phyloP scores from a whole-genome alignment of 2,113 vertebrate genomes.

The Pachyramphus minor region DNA sequence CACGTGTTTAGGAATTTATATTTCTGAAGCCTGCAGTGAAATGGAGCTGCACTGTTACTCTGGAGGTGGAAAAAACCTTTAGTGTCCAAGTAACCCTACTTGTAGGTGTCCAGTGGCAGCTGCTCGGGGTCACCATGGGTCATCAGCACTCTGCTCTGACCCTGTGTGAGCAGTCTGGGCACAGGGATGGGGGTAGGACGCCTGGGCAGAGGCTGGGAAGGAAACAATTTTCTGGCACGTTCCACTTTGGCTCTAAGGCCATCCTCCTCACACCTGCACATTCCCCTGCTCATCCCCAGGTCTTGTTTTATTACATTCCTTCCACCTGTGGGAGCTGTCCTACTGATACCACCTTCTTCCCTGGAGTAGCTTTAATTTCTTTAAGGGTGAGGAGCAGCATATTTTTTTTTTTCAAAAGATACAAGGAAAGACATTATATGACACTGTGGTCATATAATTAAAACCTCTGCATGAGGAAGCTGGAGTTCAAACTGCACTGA shows the following conservation, averaged over 20 bases:
- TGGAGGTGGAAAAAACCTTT: not conserved
- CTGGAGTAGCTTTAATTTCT: not conserved
- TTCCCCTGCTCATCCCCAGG: not conserved
- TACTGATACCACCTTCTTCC: not conserved
- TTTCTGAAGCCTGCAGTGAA: not conserved
- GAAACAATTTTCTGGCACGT: not conserved
- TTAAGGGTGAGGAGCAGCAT: not conserved
- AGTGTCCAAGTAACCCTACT: not conserved
- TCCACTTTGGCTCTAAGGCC: rapidly evolving
- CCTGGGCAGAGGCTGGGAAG: not conserved
- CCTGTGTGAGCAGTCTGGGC: not conserved
- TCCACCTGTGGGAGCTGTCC: not conserved
- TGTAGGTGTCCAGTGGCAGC: not conserved
- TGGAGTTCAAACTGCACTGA: not conserved
- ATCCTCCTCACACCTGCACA: not conserved
- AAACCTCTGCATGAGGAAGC: not conserved
- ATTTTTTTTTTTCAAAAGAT: not conserved
- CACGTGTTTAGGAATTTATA: not conserved
- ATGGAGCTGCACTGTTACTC: not conserved
- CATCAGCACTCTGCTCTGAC: not conserved
- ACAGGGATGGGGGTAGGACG: rapidly evolving
- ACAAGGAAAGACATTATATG: not conserved
- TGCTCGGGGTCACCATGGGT: not conserved
- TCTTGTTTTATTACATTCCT: not conserved
- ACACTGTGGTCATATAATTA: not conserved